Base-by-base conservation (phyloP, 1,140 invertebrate genomes). In the Zaprionus taronus region DNA sequence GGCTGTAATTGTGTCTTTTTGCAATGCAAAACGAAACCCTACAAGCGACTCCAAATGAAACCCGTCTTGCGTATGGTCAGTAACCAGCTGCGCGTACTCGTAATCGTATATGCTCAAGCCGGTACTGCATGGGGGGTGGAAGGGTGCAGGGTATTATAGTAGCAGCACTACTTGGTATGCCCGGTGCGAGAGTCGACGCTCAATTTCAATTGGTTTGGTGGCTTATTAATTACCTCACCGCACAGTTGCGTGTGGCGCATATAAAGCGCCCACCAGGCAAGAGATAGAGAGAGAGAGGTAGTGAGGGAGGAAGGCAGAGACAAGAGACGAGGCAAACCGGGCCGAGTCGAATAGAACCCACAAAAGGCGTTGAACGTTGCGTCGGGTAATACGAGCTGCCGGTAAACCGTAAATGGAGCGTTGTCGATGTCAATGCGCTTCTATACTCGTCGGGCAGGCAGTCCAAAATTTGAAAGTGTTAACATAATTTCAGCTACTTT, bases 141-240 rank as follows among this genome's bases (percentile, higher is more conserved):
- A 5, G 20, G 47, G 47, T 49, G n/a, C 17, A 17, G 53, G 24
- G 28, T 11, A 38, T 31, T 57, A 31, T 31, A 11, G 31, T 34
- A 34, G 31, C 9, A 47, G 44, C 55, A 66, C 81, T 89, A 84
- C 78, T 89, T 89, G 69, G 85, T 90, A 89, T 89, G 84, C 81
- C 85, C 84, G 84, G 81, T 60, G 70, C 56, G 67, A 75, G 73
- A 68, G 41, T 57, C 69, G 72, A 81, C 79, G 72, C 77, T 89
- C 84, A 80, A 75, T 89, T 89, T 89, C 81, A 84, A 81, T 81
- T 79, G 74, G 51, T 71, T 76, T 75, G 84, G 49, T 84, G 81
- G 78, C 85, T 89, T 90, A 87, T 87, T 90, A 89, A 89, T 89
- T 89, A 89, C 84, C 84, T 84, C 85, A 89, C 84, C 84, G 72